phyloP scores from a whole-genome alignment of 1,140 invertebrate genomes.

The Monochamus saltuarius region DNA sequence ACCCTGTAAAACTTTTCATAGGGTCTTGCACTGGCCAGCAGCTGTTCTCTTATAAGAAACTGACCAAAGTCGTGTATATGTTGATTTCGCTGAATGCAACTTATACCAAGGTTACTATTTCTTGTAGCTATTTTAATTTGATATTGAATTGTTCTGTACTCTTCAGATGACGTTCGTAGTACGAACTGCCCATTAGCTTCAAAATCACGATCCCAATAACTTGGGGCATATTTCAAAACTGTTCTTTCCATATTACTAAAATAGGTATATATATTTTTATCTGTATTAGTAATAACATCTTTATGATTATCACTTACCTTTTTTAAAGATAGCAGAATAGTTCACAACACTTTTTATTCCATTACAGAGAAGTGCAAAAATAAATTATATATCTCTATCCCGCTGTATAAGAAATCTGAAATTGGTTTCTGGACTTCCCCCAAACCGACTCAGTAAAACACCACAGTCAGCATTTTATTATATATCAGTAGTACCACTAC shows the following conservation, averaged over 20 bases:
- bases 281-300: no score
- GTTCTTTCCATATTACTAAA: conserved; percentile 5
- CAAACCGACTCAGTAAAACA: no score
- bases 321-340: no score
- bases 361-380: no score
- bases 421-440: no score
- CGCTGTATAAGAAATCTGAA: no score
- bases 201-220: not conserved
- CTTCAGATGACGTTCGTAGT: not conserved
- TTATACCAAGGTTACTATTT: not conserved
- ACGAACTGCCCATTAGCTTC: not conserved
- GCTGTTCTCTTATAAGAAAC: conserved; percentile 14
- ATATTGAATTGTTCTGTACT: not conserved
- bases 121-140: not conserved
- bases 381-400: no score
- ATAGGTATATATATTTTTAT: no score
- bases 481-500: no score
- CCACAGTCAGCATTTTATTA: no score
- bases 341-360: no score
- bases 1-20: conserved; percentile 3
- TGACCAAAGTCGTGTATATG: conserved; percentile 21
- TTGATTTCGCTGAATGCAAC: conserved; percentile 2
- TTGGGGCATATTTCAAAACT: conserved; percentile 1
- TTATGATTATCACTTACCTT: no score
- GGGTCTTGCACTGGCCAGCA: not conserved